These are phyloP conservation scores for Sminthurinus signatus DNA, from an alignment of 1,140 invertebrate genomes.

Conservation along the genomic window DNA sequence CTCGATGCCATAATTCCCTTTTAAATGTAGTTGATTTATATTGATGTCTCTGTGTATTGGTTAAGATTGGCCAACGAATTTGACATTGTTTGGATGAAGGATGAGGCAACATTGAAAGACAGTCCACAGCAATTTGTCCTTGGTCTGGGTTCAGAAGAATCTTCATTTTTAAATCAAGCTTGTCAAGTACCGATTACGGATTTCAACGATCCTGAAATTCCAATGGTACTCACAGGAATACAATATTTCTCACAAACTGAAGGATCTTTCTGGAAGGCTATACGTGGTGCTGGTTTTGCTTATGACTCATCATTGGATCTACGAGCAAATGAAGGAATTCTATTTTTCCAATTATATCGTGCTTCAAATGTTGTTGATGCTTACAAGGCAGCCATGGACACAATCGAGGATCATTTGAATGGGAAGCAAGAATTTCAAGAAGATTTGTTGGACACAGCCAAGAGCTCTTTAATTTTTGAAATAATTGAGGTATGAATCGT, in stretches of 20 bases:
- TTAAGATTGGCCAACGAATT: conserved; percentile 50
- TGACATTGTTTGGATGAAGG: conserved; percentile 48
- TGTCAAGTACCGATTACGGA: conserved; percentile 58
- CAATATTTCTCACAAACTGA: conserved; percentile 82
- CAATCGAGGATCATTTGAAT: conserved; percentile 61
- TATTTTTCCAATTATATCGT: conserved; percentile 64
- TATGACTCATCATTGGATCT: conserved; percentile 64
- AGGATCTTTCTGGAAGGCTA: conserved; percentile 79
- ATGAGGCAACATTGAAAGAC: conserved; percentile 40
- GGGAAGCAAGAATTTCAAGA: conserved; percentile 59
- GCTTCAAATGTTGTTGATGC: conserved; percentile 68
- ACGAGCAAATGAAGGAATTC: conserved; percentile 59
- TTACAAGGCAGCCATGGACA: conserved; percentile 66
- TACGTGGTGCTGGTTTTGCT: conserved; percentile 75
- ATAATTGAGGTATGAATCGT: too few species aligned
- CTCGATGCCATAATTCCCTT: too few species aligned
- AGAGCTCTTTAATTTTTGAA: conserved; percentile 66
- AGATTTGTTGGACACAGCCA: conserved; percentile 70
- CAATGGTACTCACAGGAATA: conserved; percentile 67
- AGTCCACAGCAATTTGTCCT: conserved; percentile 52
- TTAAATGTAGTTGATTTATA: too few species aligned
- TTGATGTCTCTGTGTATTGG: conserved; percentile 1
- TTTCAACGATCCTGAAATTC: conserved; percentile 58
- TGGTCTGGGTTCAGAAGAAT: conserved; percentile 78
- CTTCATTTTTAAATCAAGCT: conserved; percentile 63